Percentiles rank a stretch among this genome's conserved stretches.
phyloP scores from a whole-genome alignment of 2,888 invertebrate species.

The Linnaemya vulpina region DNA sequence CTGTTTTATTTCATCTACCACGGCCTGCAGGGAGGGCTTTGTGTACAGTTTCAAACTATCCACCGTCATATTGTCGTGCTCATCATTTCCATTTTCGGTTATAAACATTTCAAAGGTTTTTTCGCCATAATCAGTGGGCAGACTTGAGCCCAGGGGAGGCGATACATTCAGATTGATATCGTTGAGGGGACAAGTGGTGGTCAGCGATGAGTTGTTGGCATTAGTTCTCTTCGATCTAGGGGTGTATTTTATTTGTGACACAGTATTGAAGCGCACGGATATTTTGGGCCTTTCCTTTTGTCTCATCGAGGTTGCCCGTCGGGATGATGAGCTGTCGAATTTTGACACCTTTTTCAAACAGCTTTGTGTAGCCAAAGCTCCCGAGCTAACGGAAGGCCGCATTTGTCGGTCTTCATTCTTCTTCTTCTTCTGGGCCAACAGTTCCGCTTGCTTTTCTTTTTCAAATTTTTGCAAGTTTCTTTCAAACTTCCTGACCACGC shows the following conservation, averaged over 20 bases:
- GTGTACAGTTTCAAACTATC: slow-evolving; percentile 85
- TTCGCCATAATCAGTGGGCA: slow-evolving; percentile 83
- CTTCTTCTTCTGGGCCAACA: slow-evolving; percentile 71
- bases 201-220: slow-evolving; percentile 51
- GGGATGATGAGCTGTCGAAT: slow-evolving; percentile 84
- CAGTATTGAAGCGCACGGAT: slow-evolving; percentile 82
- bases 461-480: slow-evolving; percentile 86
- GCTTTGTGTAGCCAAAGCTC: slow-evolving; percentile 80
- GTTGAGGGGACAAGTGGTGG: slow-evolving; percentile 74
- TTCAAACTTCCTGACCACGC: slow-evolving; percentile 83
- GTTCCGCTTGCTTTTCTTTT: slow-evolving; percentile 84
- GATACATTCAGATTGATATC: slow-evolving; percentile 75
- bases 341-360: slow-evolving; percentile 82
- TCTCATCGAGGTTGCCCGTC: slow-evolving; percentile 87
- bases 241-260: slow-evolving; percentile 82
- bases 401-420: slow-evolving; percentile 76
- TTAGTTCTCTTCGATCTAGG: slow-evolving; percentile 78
- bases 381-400: slow-evolving; percentile 81
- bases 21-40: slow-evolving; percentile 80
- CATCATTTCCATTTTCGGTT: slow-evolving; percentile 85
- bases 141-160: slow-evolving; percentile 74
- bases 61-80: slow-evolving; percentile 85
- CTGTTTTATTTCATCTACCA: slow-evolving; percentile 80
- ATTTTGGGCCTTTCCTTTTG: slow-evolving; percentile 84
- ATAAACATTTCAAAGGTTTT: slow-evolving; percentile 86